These are phyloP conservation scores for Girardia tigrina DNA, from an alignment of 2,888 invertebrate genomes.

Conservation along the genomic window DNA sequence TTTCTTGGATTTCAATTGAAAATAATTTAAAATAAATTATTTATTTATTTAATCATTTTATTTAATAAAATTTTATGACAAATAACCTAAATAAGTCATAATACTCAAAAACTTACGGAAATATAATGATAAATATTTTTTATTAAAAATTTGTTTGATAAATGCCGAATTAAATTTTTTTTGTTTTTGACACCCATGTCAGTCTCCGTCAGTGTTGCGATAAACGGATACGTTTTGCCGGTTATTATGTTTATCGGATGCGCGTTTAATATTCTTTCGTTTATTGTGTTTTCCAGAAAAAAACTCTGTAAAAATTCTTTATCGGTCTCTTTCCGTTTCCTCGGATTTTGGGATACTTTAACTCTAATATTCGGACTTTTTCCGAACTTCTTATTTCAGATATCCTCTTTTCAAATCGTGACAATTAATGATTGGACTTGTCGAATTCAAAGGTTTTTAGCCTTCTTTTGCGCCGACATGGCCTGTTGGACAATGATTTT, in stretches of 20 bases:
- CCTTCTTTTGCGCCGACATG: neutral
- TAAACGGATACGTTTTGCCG: neutral
- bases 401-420: neutral
- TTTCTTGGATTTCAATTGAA: too few species aligned
- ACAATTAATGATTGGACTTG: conserved; percentile 1
- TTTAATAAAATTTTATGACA: too few species aligned
- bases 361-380: neutral
- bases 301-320: neutral
- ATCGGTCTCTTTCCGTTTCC: conserved; percentile 10
- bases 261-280: neutral
- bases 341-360: conserved; percentile 11
- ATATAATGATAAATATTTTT: too few species aligned
- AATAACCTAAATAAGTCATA: too few species aligned
- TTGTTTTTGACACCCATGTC: too few species aligned
- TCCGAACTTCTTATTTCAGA: neutral
- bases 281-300: neutral
- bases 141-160: too few species aligned
- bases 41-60: too few species aligned
- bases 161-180: too few species aligned
- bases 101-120: too few species aligned
- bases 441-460: conserved; percentile 19
- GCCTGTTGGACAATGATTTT: conserved; percentile 21
- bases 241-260: neutral
- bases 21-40: too few species aligned
- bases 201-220: neutral